These are phyloP conservation scores for Maconellicoccus hirsutus DNA, from an alignment of 1,140 invertebrate species.

Conservation along the genomic window DNA sequence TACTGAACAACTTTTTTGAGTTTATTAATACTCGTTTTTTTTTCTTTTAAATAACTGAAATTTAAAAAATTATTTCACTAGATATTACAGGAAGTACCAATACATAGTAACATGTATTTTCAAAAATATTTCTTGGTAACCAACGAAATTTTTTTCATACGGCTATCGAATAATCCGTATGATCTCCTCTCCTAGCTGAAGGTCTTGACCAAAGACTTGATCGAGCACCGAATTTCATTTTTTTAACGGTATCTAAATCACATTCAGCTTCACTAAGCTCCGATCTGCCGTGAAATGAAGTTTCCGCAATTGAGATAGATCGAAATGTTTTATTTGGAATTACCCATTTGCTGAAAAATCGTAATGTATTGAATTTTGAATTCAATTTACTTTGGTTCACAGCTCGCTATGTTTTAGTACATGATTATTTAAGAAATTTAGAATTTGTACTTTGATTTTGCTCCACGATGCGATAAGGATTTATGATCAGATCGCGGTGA, in stretches of 20 bases:
- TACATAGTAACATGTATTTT: not conserved
- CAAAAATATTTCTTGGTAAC: not conserved
- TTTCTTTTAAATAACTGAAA: not conserved
- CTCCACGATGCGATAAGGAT: constrained; percentile 39
- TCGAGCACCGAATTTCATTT: constrained; percentile 53
- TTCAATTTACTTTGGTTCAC: constrained; percentile 20
- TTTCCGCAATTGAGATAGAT: constrained; percentile 47
- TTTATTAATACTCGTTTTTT: not conserved
- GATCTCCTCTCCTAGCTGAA: constrained; percentile 31
- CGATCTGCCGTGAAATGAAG: constrained; percentile 39
- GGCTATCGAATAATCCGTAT: constrained; percentile 53
- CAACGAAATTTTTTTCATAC: constrained; percentile 35
- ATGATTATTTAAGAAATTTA: not conserved
- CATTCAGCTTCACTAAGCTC: constrained; percentile 57
- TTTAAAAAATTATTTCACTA: not conserved
- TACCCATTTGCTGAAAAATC: constrained; percentile 39
- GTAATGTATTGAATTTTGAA: constrained; percentile 5
- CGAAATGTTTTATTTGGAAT: constrained; percentile 48
- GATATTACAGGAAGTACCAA: not conserved
- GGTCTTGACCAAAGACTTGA: constrained; percentile 61
- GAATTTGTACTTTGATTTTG: constrained; percentile 29
- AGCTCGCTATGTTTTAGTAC: not conserved
- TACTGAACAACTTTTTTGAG: not conserved
- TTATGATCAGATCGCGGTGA: constrained; percentile 66
- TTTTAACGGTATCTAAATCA: constrained; percentile 63